Percentiles rank a stretch among this genome's conserved stretches.
phyloP scores from a whole-genome alignment of 2,113 vertebrate species.

The Beaufortia kweichowensis region DNA sequence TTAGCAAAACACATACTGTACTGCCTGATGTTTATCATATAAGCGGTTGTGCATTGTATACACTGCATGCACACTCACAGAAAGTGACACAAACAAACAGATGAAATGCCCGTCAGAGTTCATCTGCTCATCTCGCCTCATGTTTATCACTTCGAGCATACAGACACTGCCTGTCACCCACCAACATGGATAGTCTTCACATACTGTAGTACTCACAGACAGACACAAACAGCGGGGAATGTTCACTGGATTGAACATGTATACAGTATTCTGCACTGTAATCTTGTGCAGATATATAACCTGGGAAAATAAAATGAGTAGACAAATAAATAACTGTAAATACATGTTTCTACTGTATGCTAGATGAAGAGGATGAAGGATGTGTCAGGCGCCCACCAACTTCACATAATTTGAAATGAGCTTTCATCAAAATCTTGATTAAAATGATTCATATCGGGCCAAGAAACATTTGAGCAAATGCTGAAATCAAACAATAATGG shows the following conservation, averaged over 20 bases:
- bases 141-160: constrained; percentile 5
- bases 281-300: too few species aligned
- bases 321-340: too few species aligned
- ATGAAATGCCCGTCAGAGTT: background rate
- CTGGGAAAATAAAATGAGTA: too few species aligned
- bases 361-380: too few species aligned
- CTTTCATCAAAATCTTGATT: constrained; percentile 25
- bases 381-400: too few species aligned
- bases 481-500: constrained; percentile 8
- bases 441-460: constrained; percentile 8
- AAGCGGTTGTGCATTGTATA: background rate
- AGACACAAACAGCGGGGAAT: background rate
- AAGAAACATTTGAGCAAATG: constrained; percentile 16
- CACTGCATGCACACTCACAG: background rate
- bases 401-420: background rate
- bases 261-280: constrained; percentile 2
- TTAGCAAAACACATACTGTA: too few species aligned
- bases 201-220: background rate
- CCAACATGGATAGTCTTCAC: background rate
- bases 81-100: constrained; percentile 10
- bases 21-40: too few species aligned
- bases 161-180: background rate
- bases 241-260: constrained; percentile 17
- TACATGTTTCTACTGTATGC: too few species aligned
- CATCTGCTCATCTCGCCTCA: constrained; percentile 20